A percentile compares a stretch with the other conserved stretches of the same genome.
Evolutionary conservation across 2,888 invertebrate species (phyloP).

Genomic region (Tridacna crocea): DNA sequence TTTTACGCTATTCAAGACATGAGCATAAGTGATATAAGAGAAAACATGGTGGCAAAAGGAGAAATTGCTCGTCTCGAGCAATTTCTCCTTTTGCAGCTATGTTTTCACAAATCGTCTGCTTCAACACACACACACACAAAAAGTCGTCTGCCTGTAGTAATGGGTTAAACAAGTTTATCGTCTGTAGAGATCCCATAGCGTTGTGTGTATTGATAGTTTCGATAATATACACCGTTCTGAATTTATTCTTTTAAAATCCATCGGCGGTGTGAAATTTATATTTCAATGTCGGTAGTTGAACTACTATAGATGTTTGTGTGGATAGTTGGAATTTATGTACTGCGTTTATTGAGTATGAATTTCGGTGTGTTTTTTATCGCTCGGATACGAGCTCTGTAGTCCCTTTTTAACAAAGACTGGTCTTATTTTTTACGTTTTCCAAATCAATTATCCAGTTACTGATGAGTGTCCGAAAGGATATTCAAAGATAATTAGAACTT

Average conservation of each 20-base stretch:
- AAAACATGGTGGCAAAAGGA: background rate
- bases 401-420: too few species aligned
- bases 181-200: constrained; percentile 10
- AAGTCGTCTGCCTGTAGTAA: background rate
- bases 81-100: background rate
- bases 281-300: background rate
- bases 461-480: too few species aligned
- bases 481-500: too few species aligned
- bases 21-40: background rate
- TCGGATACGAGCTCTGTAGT: too few species aligned
- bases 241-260: constrained; percentile 11
- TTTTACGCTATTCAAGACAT: too few species aligned
- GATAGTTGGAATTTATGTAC: background rate
- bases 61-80: background rate
- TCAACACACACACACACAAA: background rate
- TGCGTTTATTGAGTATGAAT: background rate
- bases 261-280: constrained; percentile 14
- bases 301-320: background rate
- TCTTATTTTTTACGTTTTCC: too few species aligned
- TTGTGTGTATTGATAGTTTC: constrained; percentile 24
- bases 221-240: constrained; percentile 22
- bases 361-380: background rate
- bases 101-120: constrained; percentile 11
- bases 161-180: constrained; percentile 8
- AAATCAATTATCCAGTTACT: too few species aligned